Base-by-base conservation (phyloP, 2,888 invertebrate species). In the Thera obeliscata region DNA sequence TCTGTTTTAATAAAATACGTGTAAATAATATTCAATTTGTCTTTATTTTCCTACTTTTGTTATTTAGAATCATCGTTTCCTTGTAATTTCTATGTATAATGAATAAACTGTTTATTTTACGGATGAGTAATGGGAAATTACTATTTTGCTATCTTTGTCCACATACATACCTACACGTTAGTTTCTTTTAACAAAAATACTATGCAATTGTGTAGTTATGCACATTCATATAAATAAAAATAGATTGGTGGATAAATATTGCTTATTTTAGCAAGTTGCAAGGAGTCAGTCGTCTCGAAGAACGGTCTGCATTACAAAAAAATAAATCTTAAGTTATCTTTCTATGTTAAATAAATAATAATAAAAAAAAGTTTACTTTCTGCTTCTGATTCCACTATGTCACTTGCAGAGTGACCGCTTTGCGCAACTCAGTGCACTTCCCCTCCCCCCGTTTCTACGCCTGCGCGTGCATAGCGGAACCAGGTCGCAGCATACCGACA, bases 381-480 rank as follows among this genome's bases (percentile, higher is more conserved):
- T 66, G 54, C 9, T 33, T 56, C 1, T 33, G 56, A 5, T 11
- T 61, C 2, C 12, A 57, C 67, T 81, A 76, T 77, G 76, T 67
- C 76, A 78, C 78, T 81, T 87, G 89, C 87, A 87, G 83, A 87
- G 84, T 87, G 87, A 87, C 87, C 88, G 86, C 82, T 93, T 93
- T 93, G 93, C 93, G 93, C 93, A 93, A 93, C 93, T 91, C 93
- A 82, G 76, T 93, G 93, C 93, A 93, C 84, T 83, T 80, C 76
- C 83, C 84, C 79, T 82, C 76, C 75, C 66, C 74, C 74, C 71
- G 63, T 61, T 81, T 85, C 78, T 89, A 89, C 93, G 93, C 93
- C 80, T 92, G 93, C 93, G 93, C 92, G 90, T 87, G 93, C 93
- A 93, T 86, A 89, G 88, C 90, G 89, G 90, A 92, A 93, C 89